Percentiles rank a stretch among this genome's conserved stretches.
Conservation (phyloP, 1,140 invertebrate species). For the Drosophila kohkoa region DNA sequence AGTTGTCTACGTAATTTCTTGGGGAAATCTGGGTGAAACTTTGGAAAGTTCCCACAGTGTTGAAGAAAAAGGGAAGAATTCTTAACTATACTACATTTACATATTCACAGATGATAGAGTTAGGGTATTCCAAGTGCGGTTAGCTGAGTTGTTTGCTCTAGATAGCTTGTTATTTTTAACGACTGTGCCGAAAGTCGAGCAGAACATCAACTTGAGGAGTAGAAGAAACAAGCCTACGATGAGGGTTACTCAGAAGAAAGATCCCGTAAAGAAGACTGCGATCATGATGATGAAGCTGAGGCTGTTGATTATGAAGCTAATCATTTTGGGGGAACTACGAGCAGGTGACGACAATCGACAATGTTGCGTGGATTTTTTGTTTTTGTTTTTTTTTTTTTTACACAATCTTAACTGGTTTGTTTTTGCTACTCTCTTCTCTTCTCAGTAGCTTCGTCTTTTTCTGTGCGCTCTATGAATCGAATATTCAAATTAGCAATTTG, state of each 20-base stretch:
- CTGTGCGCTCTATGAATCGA: neutral
- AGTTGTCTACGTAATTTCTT: too few species aligned
- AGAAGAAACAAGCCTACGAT: neutral
- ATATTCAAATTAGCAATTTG: conserved; percentile 53
- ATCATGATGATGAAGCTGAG: conserved; percentile 8
- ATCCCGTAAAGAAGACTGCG: neutral
- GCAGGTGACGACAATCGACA: conserved; percentile 49
- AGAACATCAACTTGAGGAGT: conserved; percentile 14
- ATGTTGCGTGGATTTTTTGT: conserved; percentile 32
- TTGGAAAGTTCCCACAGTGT: neutral
- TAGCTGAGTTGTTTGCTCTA: neutral
- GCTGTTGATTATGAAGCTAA: conserved; percentile 15
- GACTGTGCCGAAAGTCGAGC: conserved; percentile 45
- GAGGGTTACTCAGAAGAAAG: neutral
- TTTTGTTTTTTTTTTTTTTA: conserved; percentile 39
- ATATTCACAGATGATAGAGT: neutral
- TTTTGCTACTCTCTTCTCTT: conserved; percentile 12
- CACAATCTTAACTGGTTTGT: conserved; percentile 37
- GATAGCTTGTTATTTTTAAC: conserved; percentile 37
- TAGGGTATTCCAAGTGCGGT: conserved; percentile 10
- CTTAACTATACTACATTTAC: neutral
- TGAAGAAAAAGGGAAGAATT: neutral
- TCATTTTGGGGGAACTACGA: conserved; percentile 43
- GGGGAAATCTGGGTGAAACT: neutral
- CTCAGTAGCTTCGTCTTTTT: neutral